Conservation (phyloP, 2,888 invertebrate genomes). For the Drosophila barbarae region DNA sequence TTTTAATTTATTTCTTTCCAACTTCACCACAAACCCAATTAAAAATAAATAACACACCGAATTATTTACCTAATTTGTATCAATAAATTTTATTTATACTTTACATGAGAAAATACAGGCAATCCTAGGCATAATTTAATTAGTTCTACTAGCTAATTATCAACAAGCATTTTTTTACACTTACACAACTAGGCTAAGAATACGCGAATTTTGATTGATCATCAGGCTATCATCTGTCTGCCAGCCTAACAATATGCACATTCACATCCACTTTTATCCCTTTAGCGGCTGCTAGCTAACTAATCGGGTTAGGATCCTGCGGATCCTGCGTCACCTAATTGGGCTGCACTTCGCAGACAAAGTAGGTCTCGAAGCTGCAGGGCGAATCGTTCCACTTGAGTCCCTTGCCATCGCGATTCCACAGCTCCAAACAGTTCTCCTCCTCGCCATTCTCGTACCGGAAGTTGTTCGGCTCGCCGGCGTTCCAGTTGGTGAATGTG, state of each 20-base stretch:
- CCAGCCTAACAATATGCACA: slow-evolving; percentile 12
- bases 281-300: slow-evolving; percentile 5
- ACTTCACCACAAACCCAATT: background rate
- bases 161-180: slow-evolving; percentile 46
- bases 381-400: slow-evolving; percentile 96
- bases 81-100: slow-evolving; percentile 40
- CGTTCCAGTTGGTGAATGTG: slow-evolving; percentile 95
- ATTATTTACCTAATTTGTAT: background rate
- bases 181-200: slow-evolving; percentile 34
- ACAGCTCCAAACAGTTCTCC: slow-evolving; percentile 93
- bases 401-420: slow-evolving; percentile 94
- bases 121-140: slow-evolving; percentile 66
- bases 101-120: slow-evolving; percentile 54
- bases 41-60: background rate
- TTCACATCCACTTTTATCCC: slow-evolving; percentile 11
- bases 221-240: slow-evolving; percentile 2
- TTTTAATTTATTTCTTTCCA: background rate
- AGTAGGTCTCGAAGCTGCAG: slow-evolving; percentile 95
- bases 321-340: slow-evolving; percentile 46
- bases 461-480: slow-evolving; percentile 96
- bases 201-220: slow-evolving; percentile 31
- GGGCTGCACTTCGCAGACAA: slow-evolving; percentile 90
- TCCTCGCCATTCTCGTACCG: slow-evolving; percentile 93
- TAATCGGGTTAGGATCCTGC: slow-evolving; percentile 18
- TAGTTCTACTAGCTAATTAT: slow-evolving; percentile 61